Conservation (phyloP, 2,797 vertebrate species). For the Brachymystax lenok region DNA sequence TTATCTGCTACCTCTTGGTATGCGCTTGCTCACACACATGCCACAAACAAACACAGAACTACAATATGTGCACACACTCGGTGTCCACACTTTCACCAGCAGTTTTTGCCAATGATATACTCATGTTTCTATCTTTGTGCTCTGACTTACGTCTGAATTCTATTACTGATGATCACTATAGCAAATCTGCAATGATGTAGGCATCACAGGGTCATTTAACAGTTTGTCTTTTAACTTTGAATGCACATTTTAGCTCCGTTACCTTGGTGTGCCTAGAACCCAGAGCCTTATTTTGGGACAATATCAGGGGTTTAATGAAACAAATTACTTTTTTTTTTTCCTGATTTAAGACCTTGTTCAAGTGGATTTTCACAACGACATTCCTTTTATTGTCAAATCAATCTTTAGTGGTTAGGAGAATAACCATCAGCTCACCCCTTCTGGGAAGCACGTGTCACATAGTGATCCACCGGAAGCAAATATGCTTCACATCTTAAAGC, state of each 20-base stretch:
- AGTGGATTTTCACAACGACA: conserved; percentile 31
- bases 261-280: conserved; percentile 82
- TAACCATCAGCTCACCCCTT: not conserved
- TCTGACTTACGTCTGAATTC: conserved; percentile 38
- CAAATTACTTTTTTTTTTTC: conserved; percentile 38
- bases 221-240: conserved; percentile 22
- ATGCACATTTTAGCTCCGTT: conserved; percentile 73
- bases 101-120: conserved; percentile 75
- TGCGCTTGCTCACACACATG: conserved; percentile 47
- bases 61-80: not conserved
- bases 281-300: conserved; percentile 81
- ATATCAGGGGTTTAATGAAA: conserved; percentile 70
- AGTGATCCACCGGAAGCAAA: not conserved
- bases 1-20: conserved; percentile 71
- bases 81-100: conserved; percentile 72
- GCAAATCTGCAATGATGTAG: conserved; percentile 1
- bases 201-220: not conserved
- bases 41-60: conserved; percentile 25
- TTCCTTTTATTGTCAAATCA: conserved; percentile 12
- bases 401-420: not conserved
- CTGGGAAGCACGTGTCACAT: not conserved
- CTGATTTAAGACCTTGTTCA: conserved; percentile 46
- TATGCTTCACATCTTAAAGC: not conserved
- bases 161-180: conserved; percentile 37
- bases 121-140: conserved; percentile 56